Percentiles rank a stretch among this genome's conserved stretches.
phyloP scores from a whole-genome alignment of 1,140 invertebrate species.

The Pomacea maculata region DNA sequence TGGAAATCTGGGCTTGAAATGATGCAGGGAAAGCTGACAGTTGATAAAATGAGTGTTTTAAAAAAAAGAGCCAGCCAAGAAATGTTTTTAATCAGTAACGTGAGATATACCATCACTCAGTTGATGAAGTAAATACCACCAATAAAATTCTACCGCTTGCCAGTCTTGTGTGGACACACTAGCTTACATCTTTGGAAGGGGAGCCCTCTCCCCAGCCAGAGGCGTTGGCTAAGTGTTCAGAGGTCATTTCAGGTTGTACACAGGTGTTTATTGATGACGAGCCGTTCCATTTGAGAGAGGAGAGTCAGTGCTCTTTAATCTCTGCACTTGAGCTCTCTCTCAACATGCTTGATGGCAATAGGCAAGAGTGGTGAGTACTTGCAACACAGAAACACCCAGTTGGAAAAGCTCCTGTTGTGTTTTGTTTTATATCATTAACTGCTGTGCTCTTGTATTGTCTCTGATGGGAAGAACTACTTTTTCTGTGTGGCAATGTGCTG shows the following conservation, averaged over 20 bases:
- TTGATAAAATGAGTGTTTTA: no score
- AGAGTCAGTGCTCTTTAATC: constrained; percentile 8
- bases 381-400: constrained; percentile 26
- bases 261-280: constrained; percentile 11
- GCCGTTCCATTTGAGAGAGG: constrained; percentile 8
- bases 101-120: no score
- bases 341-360: not conserved
- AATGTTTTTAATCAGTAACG: no score
- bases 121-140: no score
- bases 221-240: not conserved
- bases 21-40: no score
- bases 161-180: no score
- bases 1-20: no score
- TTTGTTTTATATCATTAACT: not conserved
- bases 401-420: not conserved
- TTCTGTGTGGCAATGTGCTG: no score
- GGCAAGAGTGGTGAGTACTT: constrained; percentile 27
- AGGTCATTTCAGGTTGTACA: constrained; percentile 20
- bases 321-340: constrained; percentile 6
- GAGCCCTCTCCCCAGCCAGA: constrained; percentile 8
- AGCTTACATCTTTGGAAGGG: constrained; percentile 5
- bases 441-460: no score
- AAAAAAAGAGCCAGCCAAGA: no score
- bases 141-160: no score
- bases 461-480: no score